Percentiles rank a stretch among this genome's conserved stretches.
Evolutionary conservation across 2,888 invertebrate genomes (phyloP).

Genomic region (Caenorhabditis sp.): DNA sequence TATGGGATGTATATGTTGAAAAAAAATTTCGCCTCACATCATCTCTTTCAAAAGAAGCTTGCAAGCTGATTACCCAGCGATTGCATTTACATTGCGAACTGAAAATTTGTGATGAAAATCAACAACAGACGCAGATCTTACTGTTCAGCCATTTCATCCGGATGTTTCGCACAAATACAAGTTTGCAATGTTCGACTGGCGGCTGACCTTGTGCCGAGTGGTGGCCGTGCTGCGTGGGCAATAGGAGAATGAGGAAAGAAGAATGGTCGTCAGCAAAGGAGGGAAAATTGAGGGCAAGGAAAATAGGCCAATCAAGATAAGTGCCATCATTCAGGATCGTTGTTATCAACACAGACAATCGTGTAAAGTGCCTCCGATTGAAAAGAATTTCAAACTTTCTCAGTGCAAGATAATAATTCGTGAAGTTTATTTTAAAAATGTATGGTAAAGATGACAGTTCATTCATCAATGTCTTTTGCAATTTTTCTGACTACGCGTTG

Average conservation of each 20-base stretch:
- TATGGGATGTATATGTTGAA: no score
- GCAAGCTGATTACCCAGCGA: constrained; percentile 76
- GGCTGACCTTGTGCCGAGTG: constrained; percentile 25
- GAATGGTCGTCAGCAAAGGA: neutral
- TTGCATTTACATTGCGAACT: constrained; percentile 66
- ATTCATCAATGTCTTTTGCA: constrained; percentile 18
- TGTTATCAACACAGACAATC: constrained; percentile 16
- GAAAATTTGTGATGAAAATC: neutral
- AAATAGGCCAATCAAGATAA: constrained; percentile 55
- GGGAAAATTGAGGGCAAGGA: constrained; percentile 1
- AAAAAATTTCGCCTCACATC: constrained; percentile 59
- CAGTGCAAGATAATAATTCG: constrained; percentile 1
- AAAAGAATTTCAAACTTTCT: neutral
- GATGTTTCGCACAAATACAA: no score
- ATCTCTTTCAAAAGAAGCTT: constrained; percentile 70
- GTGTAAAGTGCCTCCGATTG: constrained; percentile 8
- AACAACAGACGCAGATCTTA: constrained; percentile 2
- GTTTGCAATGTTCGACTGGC: no score
- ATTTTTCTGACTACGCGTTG: constrained; percentile 40
- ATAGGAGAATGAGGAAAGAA: neutral
- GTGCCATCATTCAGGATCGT: neutral
- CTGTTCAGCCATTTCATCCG: constrained; percentile 18
- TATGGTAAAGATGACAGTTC: neutral
- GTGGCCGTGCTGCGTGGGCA: neutral
- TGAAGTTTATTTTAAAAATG: neutral